A percentile compares a stretch with the other conserved stretches of the same genome.
Conservation (phyloP, 30 jellyfish, hydroid and myxozoan species). For the Turritopsis dohrnii region DNA sequence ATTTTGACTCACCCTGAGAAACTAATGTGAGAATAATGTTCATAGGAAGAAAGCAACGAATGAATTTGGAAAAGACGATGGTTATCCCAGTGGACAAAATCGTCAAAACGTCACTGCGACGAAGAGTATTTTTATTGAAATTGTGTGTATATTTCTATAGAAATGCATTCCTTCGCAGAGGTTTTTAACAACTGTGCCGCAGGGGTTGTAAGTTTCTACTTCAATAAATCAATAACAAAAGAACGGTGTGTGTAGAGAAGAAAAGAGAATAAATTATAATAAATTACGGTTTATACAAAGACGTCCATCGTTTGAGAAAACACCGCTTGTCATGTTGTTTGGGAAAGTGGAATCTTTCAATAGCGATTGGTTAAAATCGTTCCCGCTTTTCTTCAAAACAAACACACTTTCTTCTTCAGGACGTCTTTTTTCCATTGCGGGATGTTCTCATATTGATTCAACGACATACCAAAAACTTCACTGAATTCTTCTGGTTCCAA, state of each 20-base stretch:
- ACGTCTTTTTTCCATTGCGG: slow-evolving; percentile 88
- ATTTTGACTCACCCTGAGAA: background rate
- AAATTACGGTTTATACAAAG: background rate
- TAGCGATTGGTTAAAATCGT: background rate
- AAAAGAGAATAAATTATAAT: background rate
- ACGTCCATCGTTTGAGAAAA: background rate
- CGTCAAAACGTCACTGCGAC: too few relatives aligned
- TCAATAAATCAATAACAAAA: too few relatives aligned
- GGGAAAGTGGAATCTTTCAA: background rate
- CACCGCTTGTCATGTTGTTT: background rate
- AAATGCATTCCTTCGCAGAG: too few relatives aligned
- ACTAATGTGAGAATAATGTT: background rate
- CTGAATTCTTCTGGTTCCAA: slow-evolving; percentile 83
- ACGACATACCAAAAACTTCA: slow-evolving; percentile 54
- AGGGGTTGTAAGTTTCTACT: too few relatives aligned
- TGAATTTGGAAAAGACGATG: background rate
- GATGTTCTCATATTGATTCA: slow-evolving; percentile 67
- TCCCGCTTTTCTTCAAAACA: slow-evolving; percentile 11
- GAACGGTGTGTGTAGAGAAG: background rate
- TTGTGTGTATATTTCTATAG: too few relatives aligned
- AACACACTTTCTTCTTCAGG: slow-evolving; percentile 57
- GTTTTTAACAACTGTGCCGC: too few relatives aligned
- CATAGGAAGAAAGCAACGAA: background rate
- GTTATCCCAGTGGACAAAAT: too few relatives aligned
- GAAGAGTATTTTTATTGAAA: too few relatives aligned